Evolutionary conservation across 2,113 vertebrate species (phyloP).

Genomic region (Ophthalmolycus amberensis): DNA sequence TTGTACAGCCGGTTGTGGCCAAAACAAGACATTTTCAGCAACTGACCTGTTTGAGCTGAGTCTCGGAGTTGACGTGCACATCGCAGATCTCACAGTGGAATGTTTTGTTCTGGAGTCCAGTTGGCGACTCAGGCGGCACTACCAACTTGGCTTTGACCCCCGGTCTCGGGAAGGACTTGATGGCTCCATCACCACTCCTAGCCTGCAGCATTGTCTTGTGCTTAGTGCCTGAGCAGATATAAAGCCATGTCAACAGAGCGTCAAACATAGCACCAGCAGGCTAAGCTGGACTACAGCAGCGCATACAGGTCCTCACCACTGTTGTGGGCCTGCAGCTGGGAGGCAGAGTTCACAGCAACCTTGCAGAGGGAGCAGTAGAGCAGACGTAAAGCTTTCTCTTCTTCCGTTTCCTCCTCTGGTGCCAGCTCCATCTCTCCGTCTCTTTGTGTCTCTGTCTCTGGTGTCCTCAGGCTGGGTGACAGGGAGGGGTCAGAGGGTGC

Average conservation of each 20-base stretch:
- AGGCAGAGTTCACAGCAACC: conserved; percentile 97
- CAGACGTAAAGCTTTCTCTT: conserved; percentile 93
- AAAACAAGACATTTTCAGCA: neutral
- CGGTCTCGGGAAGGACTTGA: conserved; percentile 96
- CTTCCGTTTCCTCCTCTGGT: conserved; percentile 90
- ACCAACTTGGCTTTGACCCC: conserved; percentile 92
- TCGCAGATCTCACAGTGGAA: conserved; percentile 99
- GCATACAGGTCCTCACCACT: conserved; percentile 86
- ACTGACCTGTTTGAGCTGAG: conserved; percentile 97
- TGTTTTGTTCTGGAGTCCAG: conserved; percentile 97
- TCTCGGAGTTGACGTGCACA: conserved; percentile 98
- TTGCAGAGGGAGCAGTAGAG: conserved; percentile 99
- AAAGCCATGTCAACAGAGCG: neutral
- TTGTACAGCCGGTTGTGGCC: neutral
- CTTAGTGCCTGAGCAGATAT: conserved; percentile 88
- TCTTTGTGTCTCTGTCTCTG: conserved; percentile 45
- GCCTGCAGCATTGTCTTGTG: conserved; percentile 99
- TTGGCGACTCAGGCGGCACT: conserved; percentile 84
- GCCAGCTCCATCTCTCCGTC: conserved; percentile 57
- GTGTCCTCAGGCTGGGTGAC: conserved; percentile 25
- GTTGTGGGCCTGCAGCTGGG: conserved; percentile 98
- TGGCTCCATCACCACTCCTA: conserved; percentile 92
- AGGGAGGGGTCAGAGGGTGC: conserved; percentile 29
- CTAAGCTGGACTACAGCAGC: neutral
- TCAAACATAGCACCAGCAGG: neutral